Evolutionary conservation across 2,888 invertebrate species (phyloP).

Genomic region (Metallyticus violacea): DNA sequence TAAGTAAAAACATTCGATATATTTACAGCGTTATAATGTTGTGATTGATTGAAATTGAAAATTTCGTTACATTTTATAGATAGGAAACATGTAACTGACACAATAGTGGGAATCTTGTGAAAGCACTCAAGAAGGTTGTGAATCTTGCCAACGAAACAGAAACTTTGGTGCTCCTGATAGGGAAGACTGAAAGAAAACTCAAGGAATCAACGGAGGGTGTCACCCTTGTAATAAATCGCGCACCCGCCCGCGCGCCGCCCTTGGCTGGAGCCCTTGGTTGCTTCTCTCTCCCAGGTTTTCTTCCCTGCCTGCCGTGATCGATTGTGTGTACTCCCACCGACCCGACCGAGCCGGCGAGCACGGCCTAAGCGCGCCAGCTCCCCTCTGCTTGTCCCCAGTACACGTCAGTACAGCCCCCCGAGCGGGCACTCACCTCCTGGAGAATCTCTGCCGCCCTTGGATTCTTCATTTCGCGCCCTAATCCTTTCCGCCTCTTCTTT

Average conservation of each 20-base stretch:
- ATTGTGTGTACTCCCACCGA: conserved; percentile 52
- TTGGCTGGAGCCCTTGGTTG: background rate
- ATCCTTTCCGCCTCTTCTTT: too few relatives aligned
- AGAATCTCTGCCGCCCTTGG: background rate
- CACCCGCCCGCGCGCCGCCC: background rate
- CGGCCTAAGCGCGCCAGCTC: background rate
- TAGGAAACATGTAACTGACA: too few relatives aligned
- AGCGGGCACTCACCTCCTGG: background rate
- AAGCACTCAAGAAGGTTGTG: too few relatives aligned
- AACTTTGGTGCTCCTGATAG: too few relatives aligned
- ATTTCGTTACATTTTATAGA: too few relatives aligned
- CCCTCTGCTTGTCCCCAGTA: conserved; percentile 42
- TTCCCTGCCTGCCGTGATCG: conserved; percentile 47
- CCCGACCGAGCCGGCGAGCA: conserved; percentile 38
- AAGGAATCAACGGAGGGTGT: background rate
- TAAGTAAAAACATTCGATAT: too few relatives aligned
- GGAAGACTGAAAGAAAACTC: too few relatives aligned
- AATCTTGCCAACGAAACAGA: too few relatives aligned
- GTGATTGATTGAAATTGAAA: too few relatives aligned
- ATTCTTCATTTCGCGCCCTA: too few relatives aligned
- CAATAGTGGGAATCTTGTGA: too few relatives aligned
- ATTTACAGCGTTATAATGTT: too few relatives aligned
- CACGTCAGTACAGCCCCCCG: conserved; percentile 42
- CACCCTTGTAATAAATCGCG: background rate
- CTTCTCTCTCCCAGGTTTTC: background rate